Evolutionary conservation across 2,113 vertebrate genomes (phyloP).

Genomic region (Cryptomyrus ogoouensis): DNA sequence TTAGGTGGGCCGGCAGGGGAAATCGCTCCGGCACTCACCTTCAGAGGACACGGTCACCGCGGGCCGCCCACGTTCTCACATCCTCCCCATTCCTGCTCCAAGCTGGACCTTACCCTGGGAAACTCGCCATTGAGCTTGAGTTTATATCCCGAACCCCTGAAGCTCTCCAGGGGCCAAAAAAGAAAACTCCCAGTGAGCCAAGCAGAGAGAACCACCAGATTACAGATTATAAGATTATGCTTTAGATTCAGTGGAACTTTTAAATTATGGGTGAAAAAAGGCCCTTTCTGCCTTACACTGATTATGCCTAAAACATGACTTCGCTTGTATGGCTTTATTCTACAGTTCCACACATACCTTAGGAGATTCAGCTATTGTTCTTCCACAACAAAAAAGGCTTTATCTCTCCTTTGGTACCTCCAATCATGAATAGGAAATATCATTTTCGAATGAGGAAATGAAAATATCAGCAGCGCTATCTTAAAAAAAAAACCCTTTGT

Average conservation of each 20-base stretch:
- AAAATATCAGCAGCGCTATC: constrained; percentile 24
- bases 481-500: constrained; percentile 12
- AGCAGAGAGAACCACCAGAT: not conserved
- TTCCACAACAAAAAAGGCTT: not conserved
- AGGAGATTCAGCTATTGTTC: not conserved
- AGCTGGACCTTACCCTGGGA: not conserved
- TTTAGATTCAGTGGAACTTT: not conserved
- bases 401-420: not conserved
- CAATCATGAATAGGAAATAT: constrained; percentile 5
- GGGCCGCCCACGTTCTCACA: not conserved
- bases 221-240: not conserved
- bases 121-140: not conserved
- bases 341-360: not conserved
- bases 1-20: constrained; percentile 17
- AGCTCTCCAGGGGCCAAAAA: not conserved
- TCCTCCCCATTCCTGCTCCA: not conserved
- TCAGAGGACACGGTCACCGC: not conserved
- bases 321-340: not conserved
- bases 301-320: not conserved
- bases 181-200: not conserved
- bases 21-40: not conserved
- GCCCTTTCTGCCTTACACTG: not conserved
- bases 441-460: constrained; percentile 23
- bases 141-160: not conserved
- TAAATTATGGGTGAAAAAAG: not conserved